These are phyloP conservation scores for Lepetodrilus schrolli DNA, from an alignment of 2,888 invertebrate species.

Conservation along the genomic window DNA sequence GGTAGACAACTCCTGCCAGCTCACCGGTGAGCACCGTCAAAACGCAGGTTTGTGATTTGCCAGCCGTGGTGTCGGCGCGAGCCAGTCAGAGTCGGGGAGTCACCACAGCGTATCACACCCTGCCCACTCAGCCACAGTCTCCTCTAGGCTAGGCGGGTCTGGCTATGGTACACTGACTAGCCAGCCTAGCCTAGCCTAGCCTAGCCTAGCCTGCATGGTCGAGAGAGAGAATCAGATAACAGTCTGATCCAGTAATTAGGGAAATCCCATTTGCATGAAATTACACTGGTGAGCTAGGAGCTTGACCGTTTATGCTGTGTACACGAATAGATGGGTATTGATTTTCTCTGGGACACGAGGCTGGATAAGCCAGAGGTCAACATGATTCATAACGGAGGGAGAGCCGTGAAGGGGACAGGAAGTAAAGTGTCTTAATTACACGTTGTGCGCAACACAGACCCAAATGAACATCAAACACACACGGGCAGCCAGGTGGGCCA, in stretches of 20 bases:
- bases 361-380: conserved; percentile 4
- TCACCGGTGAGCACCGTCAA: neutral
- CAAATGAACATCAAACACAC: conserved; percentile 22
- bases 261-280: conserved; percentile 27
- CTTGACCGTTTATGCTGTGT: conserved; percentile 23
- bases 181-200: neutral
- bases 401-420: conserved; percentile 2
- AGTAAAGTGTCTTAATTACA: conserved; percentile 20
- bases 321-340: conserved; percentile 25
- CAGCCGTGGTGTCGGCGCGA: neutral
- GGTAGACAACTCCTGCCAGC: conserved; percentile 17
- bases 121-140: neutral
- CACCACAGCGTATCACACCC: conserved; percentile 4
- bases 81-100: conserved; percentile 20
- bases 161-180: neutral
- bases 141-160: neutral
- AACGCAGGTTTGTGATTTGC: conserved; percentile 16
- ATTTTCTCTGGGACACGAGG: conserved; percentile 5
- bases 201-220: neutral
- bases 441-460: conserved; percentile 1
- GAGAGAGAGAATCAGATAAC: neutral
- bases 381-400: conserved; percentile 12
- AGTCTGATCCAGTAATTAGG: conserved; percentile 25
- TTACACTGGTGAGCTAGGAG: conserved; percentile 19
- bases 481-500: conserved; percentile 8